Conservation (phyloP, 2,888 invertebrate species). For the Leucoptera coffeella region DNA sequence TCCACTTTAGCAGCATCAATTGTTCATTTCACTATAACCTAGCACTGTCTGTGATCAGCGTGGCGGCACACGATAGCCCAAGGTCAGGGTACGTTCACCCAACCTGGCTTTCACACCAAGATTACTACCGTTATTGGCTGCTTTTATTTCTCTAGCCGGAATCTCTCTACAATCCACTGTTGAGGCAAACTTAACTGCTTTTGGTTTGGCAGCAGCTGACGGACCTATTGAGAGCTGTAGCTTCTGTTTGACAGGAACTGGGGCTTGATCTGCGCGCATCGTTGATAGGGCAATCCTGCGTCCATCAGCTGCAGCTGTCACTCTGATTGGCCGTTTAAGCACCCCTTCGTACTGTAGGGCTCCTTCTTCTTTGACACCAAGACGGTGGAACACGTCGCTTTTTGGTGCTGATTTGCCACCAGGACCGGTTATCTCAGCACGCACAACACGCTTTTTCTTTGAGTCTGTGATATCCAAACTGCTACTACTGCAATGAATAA, state of each 20-base stretch:
- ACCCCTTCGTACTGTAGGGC: constrained; percentile 44
- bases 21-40: no score
- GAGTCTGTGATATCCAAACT: no score
- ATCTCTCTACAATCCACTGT: constrained; percentile 41
- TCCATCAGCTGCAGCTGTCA: constrained; percentile 21
- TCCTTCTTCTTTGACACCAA: constrained; percentile 28
- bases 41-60: no score
- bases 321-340: constrained; percentile 28
- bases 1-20: no score
- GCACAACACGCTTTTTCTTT: no score
- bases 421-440: constrained; percentile 7
- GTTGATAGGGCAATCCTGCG: constrained; percentile 29
- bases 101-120: no score
- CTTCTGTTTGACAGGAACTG: constrained; percentile 32
- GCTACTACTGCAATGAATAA: no score
- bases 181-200: constrained; percentile 41
- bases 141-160: constrained; percentile 19
- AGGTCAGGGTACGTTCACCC: no score
- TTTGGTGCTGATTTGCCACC: constrained; percentile 7
- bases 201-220: constrained; percentile 17
- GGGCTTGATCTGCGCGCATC: constrained; percentile 40
- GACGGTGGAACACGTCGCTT: constrained; percentile 29
- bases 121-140: no score
- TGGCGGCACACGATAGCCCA: no score
- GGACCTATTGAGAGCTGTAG: no score